phyloP scores from a whole-genome alignment of 1,140 invertebrate species.

The Eciton burchellii region DNA sequence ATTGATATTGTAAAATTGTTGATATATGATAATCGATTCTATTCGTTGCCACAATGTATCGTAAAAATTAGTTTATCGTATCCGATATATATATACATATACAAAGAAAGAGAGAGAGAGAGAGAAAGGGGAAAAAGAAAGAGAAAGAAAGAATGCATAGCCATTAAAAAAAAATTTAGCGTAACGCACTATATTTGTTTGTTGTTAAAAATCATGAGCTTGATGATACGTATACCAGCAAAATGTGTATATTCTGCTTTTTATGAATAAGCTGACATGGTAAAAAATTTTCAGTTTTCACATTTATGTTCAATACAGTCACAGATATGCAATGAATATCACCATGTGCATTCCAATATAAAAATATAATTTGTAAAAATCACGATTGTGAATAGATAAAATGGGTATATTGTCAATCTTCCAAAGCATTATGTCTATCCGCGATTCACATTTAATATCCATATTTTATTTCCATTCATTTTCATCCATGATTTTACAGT shows the following conservation, averaged over 20 bases:
- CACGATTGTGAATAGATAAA: constrained; percentile 44
- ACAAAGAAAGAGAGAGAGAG: too few relatives aligned
- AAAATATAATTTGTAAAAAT: constrained; percentile 62
- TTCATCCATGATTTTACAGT: constrained; percentile 34
- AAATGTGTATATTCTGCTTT: background rate
- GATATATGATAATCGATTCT: constrained; percentile 39
- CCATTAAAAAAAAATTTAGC: background rate
- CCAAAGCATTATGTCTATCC: constrained; percentile 57
- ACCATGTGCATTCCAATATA: constrained; percentile 50
- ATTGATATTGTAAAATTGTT: constrained; percentile 43
- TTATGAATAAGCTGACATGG: background rate
- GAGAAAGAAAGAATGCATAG: background rate
- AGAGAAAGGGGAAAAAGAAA: too few relatives aligned
- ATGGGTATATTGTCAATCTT: constrained; percentile 54
- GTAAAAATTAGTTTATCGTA: background rate
- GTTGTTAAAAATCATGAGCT: background rate
- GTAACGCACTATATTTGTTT: background rate
- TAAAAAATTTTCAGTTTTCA: background rate
- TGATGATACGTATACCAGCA: background rate
- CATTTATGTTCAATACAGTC: background rate
- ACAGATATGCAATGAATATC: constrained; percentile 9
- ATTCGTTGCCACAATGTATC: constrained; percentile 35
- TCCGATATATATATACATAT: background rate
- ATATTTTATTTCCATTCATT: constrained; percentile 33
- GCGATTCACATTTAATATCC: constrained; percentile 22